Evolutionary conservation across 2,888 invertebrate genomes (phyloP).

Genomic region (Glaucopsyche alexis): DNA sequence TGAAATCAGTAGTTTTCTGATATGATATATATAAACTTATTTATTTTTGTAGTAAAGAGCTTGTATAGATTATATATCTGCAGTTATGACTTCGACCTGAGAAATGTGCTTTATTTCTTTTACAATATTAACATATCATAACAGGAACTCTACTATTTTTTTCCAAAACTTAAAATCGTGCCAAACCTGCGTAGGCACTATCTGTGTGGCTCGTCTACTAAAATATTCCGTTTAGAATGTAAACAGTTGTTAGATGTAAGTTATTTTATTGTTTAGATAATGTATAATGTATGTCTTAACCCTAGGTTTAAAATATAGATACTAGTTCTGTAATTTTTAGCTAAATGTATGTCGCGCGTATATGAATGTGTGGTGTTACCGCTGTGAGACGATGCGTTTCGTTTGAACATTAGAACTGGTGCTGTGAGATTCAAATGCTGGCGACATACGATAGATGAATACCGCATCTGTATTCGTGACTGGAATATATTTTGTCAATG

Average conservation of each 20-base stretch:
- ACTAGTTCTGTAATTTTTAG: constrained; percentile 65
- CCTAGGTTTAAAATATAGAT: constrained; percentile 61
- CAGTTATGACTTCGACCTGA: constrained; percentile 30
- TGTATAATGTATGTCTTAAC: constrained; percentile 73
- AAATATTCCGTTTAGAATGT: constrained; percentile 69
- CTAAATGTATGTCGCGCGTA: constrained; percentile 71
- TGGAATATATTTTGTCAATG: constrained; percentile 53
- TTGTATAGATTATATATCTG: constrained; percentile 36
- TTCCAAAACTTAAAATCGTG: constrained; percentile 45
- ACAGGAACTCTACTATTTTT: constrained; percentile 29
- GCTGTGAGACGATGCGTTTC: constrained; percentile 42
- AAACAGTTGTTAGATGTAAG: constrained; percentile 71
- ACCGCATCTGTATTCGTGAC: constrained; percentile 60
- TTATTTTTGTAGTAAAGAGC: constrained; percentile 52
- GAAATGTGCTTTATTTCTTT: constrained; percentile 35
- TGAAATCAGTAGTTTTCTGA: background rate
- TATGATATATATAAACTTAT: constrained; percentile 44
- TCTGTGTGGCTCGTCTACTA: constrained; percentile 45
- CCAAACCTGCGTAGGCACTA: constrained; percentile 58
- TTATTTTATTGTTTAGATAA: constrained; percentile 73
- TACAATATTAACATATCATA: constrained; percentile 53
- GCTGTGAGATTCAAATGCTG: constrained; percentile 74
- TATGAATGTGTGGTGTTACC: constrained; percentile 60
- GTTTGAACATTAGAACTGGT: constrained; percentile 58
- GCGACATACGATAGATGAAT: constrained; percentile 63